These are phyloP conservation scores for Apostichopus parvimensis DNA, from an alignment of 35 echinoderm and acorn worm genomes.

Conservation along the genomic window DNA sequence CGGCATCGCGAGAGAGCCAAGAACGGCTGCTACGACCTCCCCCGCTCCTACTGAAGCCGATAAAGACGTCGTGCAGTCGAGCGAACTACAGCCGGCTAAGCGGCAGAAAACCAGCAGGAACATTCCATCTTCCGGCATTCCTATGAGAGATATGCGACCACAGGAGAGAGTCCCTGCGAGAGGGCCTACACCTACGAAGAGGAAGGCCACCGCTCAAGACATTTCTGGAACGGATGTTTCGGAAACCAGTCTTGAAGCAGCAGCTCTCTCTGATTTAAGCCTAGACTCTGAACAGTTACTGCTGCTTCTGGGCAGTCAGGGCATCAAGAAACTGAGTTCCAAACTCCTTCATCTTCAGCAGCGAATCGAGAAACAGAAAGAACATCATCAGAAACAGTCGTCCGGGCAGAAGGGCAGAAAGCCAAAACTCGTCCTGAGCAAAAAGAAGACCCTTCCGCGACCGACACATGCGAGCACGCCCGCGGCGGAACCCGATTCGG, in stretches of 20 bases:
- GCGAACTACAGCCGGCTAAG: constrained; percentile 14
- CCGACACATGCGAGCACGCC: constrained; percentile 75
- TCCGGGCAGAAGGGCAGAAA: constrained; percentile 44
- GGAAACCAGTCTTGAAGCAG: constrained; percentile 36
- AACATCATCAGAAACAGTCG: constrained; percentile 73
- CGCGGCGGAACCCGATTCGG: constrained; percentile 33
- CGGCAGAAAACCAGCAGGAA: constrained; percentile 11
- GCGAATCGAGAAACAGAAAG: constrained; percentile 88
- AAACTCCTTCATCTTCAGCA: constrained; percentile 83
- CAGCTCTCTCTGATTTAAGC: constrained; percentile 81
- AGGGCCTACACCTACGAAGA: background rate
- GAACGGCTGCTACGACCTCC: background rate
- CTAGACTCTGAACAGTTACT: constrained; percentile 89
- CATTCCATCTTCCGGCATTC: constrained; percentile 13
- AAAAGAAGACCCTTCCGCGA: constrained; percentile 52
- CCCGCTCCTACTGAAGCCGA: background rate
- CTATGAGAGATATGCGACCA: constrained; percentile 12
- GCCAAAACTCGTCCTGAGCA: constrained; percentile 33
- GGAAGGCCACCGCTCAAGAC: constrained; percentile 30
- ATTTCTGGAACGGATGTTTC: background rate
- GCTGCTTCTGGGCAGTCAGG: constrained; percentile 71
- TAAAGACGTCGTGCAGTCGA: background rate
- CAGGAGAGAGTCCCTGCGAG: constrained; percentile 19
- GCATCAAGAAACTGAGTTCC: constrained; percentile 82
- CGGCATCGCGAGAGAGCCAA: background rate